These are phyloP conservation scores for Camptogramma bilineatum DNA, from an alignment of 2,888 invertebrate species.

Conservation along the genomic window DNA sequence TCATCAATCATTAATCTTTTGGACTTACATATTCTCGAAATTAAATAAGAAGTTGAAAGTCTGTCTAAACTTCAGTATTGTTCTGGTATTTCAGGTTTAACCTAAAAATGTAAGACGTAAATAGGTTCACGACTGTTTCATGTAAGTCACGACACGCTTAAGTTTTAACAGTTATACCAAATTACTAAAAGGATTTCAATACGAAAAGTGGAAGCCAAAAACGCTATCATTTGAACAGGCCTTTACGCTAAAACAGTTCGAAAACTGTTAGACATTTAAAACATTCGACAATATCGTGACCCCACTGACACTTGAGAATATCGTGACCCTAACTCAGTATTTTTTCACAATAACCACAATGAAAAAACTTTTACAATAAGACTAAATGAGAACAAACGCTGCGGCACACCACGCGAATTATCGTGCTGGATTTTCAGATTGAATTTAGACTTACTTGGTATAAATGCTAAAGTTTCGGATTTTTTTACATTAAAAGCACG, in stretches of 20 bases:
- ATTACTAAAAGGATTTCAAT: too few species aligned
- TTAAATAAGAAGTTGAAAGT: too few species aligned
- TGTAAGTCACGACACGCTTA: too few species aligned
- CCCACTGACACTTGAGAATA: background rate
- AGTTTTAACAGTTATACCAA: too few species aligned
- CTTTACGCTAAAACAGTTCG: background rate
- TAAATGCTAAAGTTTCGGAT: background rate
- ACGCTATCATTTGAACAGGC: too few species aligned
- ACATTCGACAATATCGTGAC: background rate
- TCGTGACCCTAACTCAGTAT: background rate
- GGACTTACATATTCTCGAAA: too few species aligned
- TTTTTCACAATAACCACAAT: conserved; percentile 13
- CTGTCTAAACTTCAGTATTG: too few species aligned
- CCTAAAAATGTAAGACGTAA: too few species aligned
- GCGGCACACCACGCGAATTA: conserved; percentile 14
- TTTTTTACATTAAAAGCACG: background rate
- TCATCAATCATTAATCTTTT: too few species aligned
- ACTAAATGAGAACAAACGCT: background rate
- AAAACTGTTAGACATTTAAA: background rate
- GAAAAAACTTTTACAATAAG: conserved; percentile 18
- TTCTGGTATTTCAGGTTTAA: too few species aligned
- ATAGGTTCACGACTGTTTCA: too few species aligned
- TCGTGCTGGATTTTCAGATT: conserved; percentile 22
- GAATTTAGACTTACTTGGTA: conserved; percentile 12
- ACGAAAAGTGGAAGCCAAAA: too few species aligned